phyloP scores from a whole-genome alignment of 2,113 vertebrate genomes.

The Pygathrix nemaeus region DNA sequence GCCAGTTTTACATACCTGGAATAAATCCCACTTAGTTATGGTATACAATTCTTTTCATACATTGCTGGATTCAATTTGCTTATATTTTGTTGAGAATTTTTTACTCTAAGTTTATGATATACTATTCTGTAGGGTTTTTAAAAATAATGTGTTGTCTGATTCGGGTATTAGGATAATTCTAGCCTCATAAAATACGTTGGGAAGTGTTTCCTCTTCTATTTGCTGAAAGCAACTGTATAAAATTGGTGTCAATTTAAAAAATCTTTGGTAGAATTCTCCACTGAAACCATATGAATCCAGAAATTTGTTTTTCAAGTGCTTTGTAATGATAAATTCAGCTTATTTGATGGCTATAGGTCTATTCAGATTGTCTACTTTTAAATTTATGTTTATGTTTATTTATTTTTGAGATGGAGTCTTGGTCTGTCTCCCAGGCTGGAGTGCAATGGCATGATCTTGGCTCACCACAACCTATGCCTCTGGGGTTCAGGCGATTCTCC shows the following conservation, averaged over 20 bases:
- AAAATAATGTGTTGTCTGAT: not conserved
- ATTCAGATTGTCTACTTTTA: not conserved
- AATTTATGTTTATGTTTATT: too few relatives aligned
- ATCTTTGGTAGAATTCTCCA: not conserved
- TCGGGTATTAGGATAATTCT: not conserved
- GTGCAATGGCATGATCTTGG: too few relatives aligned
- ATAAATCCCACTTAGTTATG: not conserved
- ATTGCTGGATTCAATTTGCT: not conserved
- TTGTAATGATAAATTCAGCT: not conserved
- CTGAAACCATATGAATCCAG: not conserved
- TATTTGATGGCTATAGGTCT: not conserved
- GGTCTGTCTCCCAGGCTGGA: too few relatives aligned
- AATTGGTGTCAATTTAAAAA: not conserved
- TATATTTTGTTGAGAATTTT: not conserved
- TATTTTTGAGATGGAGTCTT: too few relatives aligned
- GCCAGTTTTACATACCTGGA: not conserved
- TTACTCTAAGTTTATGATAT: not conserved
- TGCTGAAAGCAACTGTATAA: not conserved
- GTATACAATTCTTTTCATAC: not conserved
- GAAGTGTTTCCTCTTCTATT: not conserved
- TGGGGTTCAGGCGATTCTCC: too few relatives aligned
- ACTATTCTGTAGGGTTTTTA: not conserved
- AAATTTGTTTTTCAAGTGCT: not conserved
- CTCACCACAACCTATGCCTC: too few relatives aligned
- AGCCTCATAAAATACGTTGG: not conserved